Conservation (phyloP, 2,113 vertebrate species). For the Hemibagrus wyckioides region DNA sequence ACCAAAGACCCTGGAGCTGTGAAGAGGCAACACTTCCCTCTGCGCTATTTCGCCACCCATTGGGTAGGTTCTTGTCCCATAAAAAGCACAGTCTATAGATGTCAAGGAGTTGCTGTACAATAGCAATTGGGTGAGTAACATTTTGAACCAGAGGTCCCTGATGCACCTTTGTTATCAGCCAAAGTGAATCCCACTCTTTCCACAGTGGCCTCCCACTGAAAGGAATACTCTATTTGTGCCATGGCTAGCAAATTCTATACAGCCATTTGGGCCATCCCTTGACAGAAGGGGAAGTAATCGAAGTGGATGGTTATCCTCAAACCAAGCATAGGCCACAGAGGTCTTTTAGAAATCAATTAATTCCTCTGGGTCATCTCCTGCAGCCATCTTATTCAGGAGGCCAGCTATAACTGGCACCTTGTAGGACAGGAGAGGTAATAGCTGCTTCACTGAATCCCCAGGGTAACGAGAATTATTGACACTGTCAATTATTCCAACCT, state of each 20-base stretch:
- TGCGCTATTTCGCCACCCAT: not conserved
- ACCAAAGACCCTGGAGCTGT: not conserved
- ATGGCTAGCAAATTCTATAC: constrained; percentile 12
- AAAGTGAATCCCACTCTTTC: not conserved
- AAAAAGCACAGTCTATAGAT: not conserved
- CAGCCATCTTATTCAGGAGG: not conserved
- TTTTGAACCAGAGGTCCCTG: constrained; percentile 10
- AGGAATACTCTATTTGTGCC: constrained; percentile 8
- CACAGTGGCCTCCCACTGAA: not conserved
- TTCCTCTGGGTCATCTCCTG: constrained; percentile 15
- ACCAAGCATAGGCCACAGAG: not conserved
- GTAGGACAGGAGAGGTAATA: not conserved
- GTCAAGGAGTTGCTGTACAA: not conserved
- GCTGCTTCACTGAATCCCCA: not conserved
- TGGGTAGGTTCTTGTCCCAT: not conserved
- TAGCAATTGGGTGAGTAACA: not conserved
- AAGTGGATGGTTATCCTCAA: constrained; percentile 1
- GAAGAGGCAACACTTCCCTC: not conserved
- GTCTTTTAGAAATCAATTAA: constrained; percentile 22
- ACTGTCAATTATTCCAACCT: not conserved
- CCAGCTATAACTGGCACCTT: not conserved
- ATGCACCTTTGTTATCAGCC: not conserved
- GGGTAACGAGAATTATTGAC: not conserved
- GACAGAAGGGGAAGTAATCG: constrained; percentile 13
- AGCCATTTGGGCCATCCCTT: not conserved